Evolutionary conservation across 2,888 invertebrate genomes (phyloP), one percentile per base, ranked within the genome.

Genomic region (Stenolophus ochropezus): DNA sequence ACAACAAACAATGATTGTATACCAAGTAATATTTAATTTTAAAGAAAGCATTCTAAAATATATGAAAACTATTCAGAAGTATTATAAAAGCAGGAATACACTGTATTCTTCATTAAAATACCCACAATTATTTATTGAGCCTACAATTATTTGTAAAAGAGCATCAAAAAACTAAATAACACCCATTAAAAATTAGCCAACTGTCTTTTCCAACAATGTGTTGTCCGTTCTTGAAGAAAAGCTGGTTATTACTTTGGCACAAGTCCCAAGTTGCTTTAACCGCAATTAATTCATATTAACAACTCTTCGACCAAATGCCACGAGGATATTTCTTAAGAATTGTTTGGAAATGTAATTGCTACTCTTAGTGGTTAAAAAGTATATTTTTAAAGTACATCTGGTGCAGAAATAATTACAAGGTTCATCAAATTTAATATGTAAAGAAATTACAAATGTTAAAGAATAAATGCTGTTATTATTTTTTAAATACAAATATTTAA

Each of bases 251-350:
- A 42, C 8, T 42, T 1, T 42, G 33, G 33, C 33, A 42, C 33
- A 42, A 42, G 33, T 42, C 11, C 11, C 8, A 42, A 42, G 33
- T 42, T 42, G 11, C 33, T 51, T 51, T 51, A 73, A 73, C 73
- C 73, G 49, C 73, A 47, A 73, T 73, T 73, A 73, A 49, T 73
- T 21, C 21, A 16, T 20, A 73, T 73, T 73, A 73, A 49, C 49
- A 73, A 49, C 73, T 73, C 23, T 73, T 49, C 73, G 25, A 49
- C 47, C 73, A 73, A 49, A 47, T 73, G 73, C 21, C 8, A 42
- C 33, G 33, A 42, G 11, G 33, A 2, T 33, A 33, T 33, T 33
- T 33, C 33, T 1, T 5, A 33, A 33, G 33, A 42, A 42, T 42
- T 42, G 33, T 42, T 42, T 42, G 33, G 8, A 42, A 42, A 42